Base-by-base conservation (phyloP, 2,888 invertebrate genomes). In the Diarsia dahlii region DNA sequence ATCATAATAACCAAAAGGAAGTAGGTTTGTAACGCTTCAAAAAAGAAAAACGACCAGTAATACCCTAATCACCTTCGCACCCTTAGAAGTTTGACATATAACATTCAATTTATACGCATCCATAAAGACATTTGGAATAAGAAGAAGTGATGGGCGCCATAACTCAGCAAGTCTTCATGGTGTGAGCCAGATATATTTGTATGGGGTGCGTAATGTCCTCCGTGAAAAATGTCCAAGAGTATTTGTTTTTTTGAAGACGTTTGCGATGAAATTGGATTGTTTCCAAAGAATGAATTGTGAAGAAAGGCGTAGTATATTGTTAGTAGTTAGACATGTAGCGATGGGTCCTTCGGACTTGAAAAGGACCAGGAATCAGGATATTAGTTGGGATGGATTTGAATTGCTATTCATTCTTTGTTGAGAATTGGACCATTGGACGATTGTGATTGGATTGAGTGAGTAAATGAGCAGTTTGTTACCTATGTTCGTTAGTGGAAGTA, bases 41-140 rank as follows among this genome's bases (percentile, higher is more conserved):
- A 28, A 46, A 58, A 64, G 13, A 23, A 34, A 65, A 39, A 48
- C 3, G 0, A 50, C 18, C 28, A 39, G 18, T 23, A 15, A 52
- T 18, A 28, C 39, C 18, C 3, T 20, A 34, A 15, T 6, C 34
- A 45, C 13, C 46, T 48, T 18, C 34, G 48, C 39, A 46, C 56
- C 46, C 20, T 54, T 48, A 23, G 58, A 69, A 74, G 81, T 84
- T 72, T 86, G 86, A 85, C 79, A 74, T 84, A 87, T 82, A 69
- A 73, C 83, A 79, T 82, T 79, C 90, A 88, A 86, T 90, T 89
- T 91, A 90, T 88, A 89, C 65, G 74, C 80, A 87, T 88, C 89
- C 89, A 90, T 91, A 90, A 88, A 92, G 91, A 91, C 90, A 90
- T 91, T 89, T 84, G 79, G 87, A 90, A 90, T 91, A 90, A 91